Evolutionary conservation across 2,888 invertebrate species (phyloP).

Genomic region (Platerodrilus igneus): DNA sequence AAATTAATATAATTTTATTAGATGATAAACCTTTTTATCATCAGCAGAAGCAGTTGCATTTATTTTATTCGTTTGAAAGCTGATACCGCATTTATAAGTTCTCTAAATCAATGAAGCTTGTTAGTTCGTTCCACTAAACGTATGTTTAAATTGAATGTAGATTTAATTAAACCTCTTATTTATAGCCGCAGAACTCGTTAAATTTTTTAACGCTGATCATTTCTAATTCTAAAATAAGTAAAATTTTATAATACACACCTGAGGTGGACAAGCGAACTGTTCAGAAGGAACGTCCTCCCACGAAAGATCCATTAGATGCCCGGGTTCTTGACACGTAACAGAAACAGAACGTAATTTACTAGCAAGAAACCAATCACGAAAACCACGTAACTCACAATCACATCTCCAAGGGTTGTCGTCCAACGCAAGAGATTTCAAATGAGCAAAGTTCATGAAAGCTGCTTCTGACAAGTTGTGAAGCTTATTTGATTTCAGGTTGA

Average conservation of each 20-base stretch:
- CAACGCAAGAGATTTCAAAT: slow-evolving; percentile 73
- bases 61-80: too few species aligned
- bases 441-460: slow-evolving; percentile 66
- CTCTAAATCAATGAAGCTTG: too few species aligned
- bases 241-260: slow-evolving; percentile 55
- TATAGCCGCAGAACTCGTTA: too few species aligned
- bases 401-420: slow-evolving; percentile 89
- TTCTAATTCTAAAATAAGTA: too few species aligned
- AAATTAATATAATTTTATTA: too few species aligned
- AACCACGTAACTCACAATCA: slow-evolving; percentile 79
- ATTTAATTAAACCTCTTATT: too few species aligned
- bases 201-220: too few species aligned
- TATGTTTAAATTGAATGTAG: too few species aligned
- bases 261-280: slow-evolving; percentile 79
- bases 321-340: slow-evolving; percentile 69
- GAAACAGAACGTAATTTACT: slow-evolving; percentile 69
- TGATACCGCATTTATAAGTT: too few species aligned
- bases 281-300: slow-evolving; percentile 74
- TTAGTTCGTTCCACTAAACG: too few species aligned
- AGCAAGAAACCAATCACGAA: slow-evolving; percentile 78
- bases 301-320: slow-evolving; percentile 60
- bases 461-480: slow-evolving; percentile 65
- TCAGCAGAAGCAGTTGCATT: too few species aligned
- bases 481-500: slow-evolving; percentile 77
- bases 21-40: too few species aligned